Percentiles rank a stretch among this genome's conserved stretches.
phyloP scores from a whole-genome alignment of 1,140 invertebrate species.

The Temnothorax nylanderi region DNA sequence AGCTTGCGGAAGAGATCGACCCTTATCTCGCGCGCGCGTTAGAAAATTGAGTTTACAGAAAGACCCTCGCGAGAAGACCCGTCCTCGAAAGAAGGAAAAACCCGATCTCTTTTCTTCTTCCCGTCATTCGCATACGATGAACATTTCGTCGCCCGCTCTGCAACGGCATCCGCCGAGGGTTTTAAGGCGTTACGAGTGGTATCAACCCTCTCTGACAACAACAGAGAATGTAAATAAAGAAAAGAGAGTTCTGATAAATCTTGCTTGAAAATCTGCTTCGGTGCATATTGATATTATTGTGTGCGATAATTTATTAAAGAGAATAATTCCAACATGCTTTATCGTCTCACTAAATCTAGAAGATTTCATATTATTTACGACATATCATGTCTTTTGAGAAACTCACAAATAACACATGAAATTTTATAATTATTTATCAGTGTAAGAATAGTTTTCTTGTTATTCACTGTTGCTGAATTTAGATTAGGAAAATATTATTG shows the following conservation, averaged over 20 bases:
- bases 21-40: slow-evolving; percentile 77
- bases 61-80: slow-evolving; percentile 61
- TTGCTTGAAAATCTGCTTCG: background rate
- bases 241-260: background rate
- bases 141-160: background rate
- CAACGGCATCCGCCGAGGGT: background rate
- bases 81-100: background rate
- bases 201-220: background rate
- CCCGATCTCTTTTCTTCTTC: background rate
- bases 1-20: slow-evolving; percentile 69
- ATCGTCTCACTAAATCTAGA: background rate
- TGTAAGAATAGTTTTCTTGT: background rate
- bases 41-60: slow-evolving; percentile 81
- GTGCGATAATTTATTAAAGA: background rate
- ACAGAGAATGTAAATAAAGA: background rate
- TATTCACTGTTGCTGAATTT: background rate
- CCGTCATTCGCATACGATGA: slow-evolving; percentile 41
- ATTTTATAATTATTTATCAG: background rate
- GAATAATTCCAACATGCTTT: background rate
- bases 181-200: background rate
- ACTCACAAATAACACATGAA: background rate
- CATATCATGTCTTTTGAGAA: background rate
- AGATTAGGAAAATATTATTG: background rate
- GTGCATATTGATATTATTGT: background rate
- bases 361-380: background rate